Evolutionary conservation across 2,797 vertebrate genomes (phyloP).

Genomic region (Scomberomorus guttatus): DNA sequence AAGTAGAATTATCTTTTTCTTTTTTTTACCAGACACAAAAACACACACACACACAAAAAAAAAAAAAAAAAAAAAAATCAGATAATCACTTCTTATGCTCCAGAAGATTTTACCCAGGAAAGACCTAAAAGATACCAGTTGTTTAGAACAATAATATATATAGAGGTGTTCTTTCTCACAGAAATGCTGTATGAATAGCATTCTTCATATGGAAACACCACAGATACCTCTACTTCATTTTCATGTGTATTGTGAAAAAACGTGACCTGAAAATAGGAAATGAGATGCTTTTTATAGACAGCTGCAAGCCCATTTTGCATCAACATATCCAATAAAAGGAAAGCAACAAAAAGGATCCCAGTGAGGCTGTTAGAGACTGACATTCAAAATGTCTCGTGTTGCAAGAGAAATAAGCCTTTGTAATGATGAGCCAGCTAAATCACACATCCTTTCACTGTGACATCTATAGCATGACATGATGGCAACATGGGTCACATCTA

Average conservation of each 20-base stretch:
- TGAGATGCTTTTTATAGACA: slow-evolving; percentile 27
- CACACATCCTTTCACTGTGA: background rate
- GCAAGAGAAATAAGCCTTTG: background rate
- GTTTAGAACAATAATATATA: background rate
- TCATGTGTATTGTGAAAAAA: background rate
- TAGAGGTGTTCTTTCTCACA: background rate
- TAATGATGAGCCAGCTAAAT: background rate
- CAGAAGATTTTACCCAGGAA: background rate
- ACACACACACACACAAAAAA: background rate
- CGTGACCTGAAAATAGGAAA: slow-evolving; percentile 15
- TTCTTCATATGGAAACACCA: background rate
- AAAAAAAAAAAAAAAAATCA: background rate
- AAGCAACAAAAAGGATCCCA: slow-evolving; percentile 22
- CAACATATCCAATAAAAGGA: slow-evolving; percentile 13
- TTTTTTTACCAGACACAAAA: slow-evolving; percentile 4
- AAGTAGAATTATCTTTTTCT: background rate
- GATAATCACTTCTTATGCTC: background rate
- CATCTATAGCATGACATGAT: background rate
- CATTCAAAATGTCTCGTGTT: slow-evolving; percentile 5
- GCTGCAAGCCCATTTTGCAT: background rate
- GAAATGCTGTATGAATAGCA: background rate
- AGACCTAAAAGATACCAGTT: background rate
- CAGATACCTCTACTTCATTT: background rate
- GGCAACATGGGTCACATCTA: background rate
- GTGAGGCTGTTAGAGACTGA: slow-evolving; percentile 7